These are phyloP conservation scores for Oreochromis tanganicae DNA, from an alignment of 2,113 vertebrate genomes.

Conservation along the genomic window DNA sequence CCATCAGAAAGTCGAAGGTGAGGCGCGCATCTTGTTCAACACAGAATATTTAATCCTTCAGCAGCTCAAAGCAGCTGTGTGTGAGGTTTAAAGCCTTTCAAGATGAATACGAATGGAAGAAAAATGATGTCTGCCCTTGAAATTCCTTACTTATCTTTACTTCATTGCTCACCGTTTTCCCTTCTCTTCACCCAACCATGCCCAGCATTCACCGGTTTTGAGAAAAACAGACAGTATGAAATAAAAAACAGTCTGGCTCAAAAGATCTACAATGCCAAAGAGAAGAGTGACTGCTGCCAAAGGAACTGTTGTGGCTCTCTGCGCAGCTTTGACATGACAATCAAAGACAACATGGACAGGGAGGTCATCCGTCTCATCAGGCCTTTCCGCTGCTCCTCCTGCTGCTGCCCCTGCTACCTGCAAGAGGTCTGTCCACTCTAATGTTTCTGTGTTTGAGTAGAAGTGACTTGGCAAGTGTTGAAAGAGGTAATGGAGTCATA, in stretches of 20 bases:
- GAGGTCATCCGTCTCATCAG: conserved; percentile 84
- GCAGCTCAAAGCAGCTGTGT: neutral
- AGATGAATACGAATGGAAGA: neutral
- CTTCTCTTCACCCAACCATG: neutral
- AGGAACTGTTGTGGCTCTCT: conserved; percentile 85
- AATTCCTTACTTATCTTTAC: neutral
- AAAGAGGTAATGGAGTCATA: neutral
- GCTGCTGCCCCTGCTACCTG: conserved; percentile 85
- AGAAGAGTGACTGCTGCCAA: conserved; percentile 84
- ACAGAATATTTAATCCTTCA: neutral
- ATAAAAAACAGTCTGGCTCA: conserved; percentile 83
- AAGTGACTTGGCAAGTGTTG: neutral
- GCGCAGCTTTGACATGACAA: conserved; percentile 82
- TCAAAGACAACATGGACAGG: conserved; percentile 76
- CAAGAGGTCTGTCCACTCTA: conserved; percentile 76
- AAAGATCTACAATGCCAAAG: conserved; percentile 81
- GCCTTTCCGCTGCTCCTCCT: conserved; percentile 81
- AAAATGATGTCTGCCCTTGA: neutral
- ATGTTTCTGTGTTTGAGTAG: neutral
- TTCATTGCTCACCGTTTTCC: neutral
- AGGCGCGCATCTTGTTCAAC: neutral
- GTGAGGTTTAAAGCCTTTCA: neutral
- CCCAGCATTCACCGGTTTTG: conserved; percentile 79
- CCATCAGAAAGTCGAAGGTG: conserved; percentile 87
- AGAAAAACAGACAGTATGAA: conserved; percentile 83